Base-by-base conservation (phyloP, 2,797 vertebrate species). In the Galagoides demidoff region DNA sequence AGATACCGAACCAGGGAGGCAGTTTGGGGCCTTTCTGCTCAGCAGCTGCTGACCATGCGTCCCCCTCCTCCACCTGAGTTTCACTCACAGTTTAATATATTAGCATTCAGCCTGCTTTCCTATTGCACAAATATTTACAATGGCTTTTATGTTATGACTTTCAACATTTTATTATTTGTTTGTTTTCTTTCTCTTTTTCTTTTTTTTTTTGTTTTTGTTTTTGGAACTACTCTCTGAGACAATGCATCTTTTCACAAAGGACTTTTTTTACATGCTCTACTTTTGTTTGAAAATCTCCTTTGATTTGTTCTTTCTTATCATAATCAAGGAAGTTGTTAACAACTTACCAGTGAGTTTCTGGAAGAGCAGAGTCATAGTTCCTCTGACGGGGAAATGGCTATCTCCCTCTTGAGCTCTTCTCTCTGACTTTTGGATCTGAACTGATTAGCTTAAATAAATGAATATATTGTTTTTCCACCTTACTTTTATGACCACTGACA, bases 381-480 rank as follows among this genome's bases (percentile, higher is more conserved):
- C 45, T 81, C 84, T 84, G 81, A 86, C 25, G 64, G 16, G 57
- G 83, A 83, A 14, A 22, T 39, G 4, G 61, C 74, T 93, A 20
- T 94, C 78, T 90, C 57, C 7, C 39, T 93, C 52, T 66, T 49
- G 20, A 89, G 84, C 83, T 95, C 20, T 77, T 90, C 61, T 85
- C 64, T 92, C 52, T 10, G 37, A 87, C 22, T 91, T 92, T 78
- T 81, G 17, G 11, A 92, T 68, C 4, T 55, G 57, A 94, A 71
- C 11, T 20, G 81, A 78, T 59, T 78, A 68, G 59, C 31, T 92
- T 86, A 91, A 95, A 89, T 96, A 96, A 97, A 95, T 90, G 73
- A 79, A 39, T 82, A 43, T 94, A 90, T 68, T 90, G 66, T 89
- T 94, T 94, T 81, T 83, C 85, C 89, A 49, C 81, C 87, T 96